A percentile compares a stretch with the other conserved stretches of the same genome.
Evolutionary conservation across 92 coral and sea anemone genomes (phyloP).

Genomic region (Paragorgia papillata): DNA sequence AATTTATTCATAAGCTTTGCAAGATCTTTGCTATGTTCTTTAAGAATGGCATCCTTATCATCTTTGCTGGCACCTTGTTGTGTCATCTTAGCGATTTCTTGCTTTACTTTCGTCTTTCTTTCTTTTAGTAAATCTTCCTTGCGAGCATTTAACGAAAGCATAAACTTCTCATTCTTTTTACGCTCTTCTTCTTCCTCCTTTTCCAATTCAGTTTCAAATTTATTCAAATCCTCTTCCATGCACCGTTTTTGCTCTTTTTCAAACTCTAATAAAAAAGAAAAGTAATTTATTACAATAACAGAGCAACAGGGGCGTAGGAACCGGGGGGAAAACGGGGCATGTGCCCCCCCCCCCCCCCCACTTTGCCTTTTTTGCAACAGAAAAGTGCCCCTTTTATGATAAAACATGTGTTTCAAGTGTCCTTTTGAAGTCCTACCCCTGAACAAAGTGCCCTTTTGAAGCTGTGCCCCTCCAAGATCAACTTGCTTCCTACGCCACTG

Average conservation of each 20-base stretch:
- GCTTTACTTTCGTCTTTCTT: constrained; percentile 90
- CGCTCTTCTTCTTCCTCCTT: constrained; percentile 82
- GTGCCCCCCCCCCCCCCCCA: no score
- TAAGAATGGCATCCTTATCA: constrained; percentile 87
- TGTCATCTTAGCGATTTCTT: constrained; percentile 84
- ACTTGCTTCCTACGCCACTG: no score
- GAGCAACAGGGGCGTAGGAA: no score
- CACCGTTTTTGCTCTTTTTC: constrained; percentile 56
- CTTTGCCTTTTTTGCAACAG: no score
- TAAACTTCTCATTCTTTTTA: constrained; percentile 92
- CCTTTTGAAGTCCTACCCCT: no score
- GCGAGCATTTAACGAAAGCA: constrained; percentile 88
- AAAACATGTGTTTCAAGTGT: no score
- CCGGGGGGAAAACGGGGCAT: no score
- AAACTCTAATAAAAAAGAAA: constrained; percentile 39
- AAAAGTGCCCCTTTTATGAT: no score
- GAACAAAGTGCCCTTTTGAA: no score
- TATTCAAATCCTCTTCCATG: constrained; percentile 65
- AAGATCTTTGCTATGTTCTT: constrained; percentile 96
- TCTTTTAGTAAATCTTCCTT: constrained; percentile 93
- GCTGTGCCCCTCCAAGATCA: no score
- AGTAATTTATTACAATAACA: not conserved
- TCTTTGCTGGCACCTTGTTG: constrained; percentile 89
- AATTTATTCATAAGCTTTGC: constrained; percentile 97
- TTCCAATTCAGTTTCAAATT: constrained; percentile 75